Evolutionary conservation across 2,888 invertebrate genomes (phyloP).

Genomic region (Silvanus unidentatus): DNA sequence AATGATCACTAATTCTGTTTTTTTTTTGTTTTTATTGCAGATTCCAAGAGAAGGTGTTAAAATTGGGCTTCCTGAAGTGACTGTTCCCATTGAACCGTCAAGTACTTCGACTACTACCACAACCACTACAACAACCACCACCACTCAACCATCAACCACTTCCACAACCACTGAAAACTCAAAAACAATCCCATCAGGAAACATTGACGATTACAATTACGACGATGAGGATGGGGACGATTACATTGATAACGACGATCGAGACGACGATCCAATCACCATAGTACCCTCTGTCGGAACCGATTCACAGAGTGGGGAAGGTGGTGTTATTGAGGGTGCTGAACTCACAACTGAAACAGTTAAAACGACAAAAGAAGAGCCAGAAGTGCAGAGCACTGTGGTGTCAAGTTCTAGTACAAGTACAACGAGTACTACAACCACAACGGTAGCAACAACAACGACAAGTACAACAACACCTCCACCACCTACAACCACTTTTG

Average conservation of each 20-base stretch:
- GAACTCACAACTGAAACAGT: conserved; percentile 16
- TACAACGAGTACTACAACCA: conserved; percentile 37
- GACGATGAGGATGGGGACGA: conserved; percentile 48
- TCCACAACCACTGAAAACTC: conserved; percentile 15
- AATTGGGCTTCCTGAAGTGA: too few relatives aligned
- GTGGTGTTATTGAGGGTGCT: conserved; percentile 14
- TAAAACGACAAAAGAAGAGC: conserved; percentile 19
- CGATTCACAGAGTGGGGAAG: conserved; percentile 13
- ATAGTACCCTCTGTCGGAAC: too few relatives aligned
- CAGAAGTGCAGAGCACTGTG: conserved; percentile 9
- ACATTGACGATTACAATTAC: conserved; percentile 41
- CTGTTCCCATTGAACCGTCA: too few relatives aligned
- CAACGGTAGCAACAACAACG: conserved; percentile 8
- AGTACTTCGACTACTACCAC: background rate
- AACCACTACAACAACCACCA: conserved; percentile 14
- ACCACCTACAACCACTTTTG: conserved; percentile 18
- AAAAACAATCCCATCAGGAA: conserved; percentile 14
- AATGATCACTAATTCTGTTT: too few relatives aligned
- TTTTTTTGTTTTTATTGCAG: too few relatives aligned
- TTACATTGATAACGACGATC: conserved; percentile 38
- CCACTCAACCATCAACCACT: conserved; percentile 17
- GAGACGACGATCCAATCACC: too few relatives aligned
- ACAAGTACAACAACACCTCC: conserved; percentile 15
- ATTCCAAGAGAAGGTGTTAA: too few relatives aligned
- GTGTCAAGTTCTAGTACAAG: conserved; percentile 11